Evolutionary conservation across 2,797 vertebrate genomes (phyloP).

Genomic region (Bradypus variegatus): DNA sequence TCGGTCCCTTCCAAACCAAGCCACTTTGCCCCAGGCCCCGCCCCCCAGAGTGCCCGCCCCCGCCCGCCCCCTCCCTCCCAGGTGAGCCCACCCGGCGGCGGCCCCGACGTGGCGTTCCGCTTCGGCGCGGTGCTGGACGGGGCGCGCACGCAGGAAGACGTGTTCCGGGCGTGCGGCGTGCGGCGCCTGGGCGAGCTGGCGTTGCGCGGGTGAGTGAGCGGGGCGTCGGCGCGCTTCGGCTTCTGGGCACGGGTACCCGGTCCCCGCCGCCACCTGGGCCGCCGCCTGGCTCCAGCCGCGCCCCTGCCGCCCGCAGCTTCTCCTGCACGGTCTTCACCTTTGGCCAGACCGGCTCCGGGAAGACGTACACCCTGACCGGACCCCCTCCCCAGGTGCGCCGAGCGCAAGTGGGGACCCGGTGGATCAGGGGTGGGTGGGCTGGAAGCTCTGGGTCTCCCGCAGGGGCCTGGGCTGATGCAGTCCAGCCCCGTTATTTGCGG

Average conservation of each 20-base stretch:
- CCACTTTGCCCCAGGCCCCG: neutral
- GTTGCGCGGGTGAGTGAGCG: constrained; percentile 67
- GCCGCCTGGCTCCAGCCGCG: neutral
- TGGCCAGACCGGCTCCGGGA: constrained; percentile 77
- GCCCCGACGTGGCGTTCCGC: constrained; percentile 69
- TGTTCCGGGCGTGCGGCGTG: constrained; percentile 73
- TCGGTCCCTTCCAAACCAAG: neutral
- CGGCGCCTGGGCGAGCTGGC: constrained; percentile 73
- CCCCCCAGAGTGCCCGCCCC: neutral
- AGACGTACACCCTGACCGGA: constrained; percentile 77
- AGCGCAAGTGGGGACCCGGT: fast-evolving
- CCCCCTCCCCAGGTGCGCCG: constrained; percentile 70
- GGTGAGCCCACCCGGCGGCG: constrained; percentile 65
- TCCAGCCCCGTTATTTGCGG: neutral
- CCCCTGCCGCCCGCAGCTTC: constrained; percentile 65
- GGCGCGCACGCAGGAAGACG: constrained; percentile 70
- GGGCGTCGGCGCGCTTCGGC: fast-evolving
- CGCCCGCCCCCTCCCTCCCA: neutral
- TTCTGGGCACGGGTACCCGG: fast-evolving
- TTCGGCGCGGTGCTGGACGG: constrained; percentile 72
- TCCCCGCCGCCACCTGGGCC: fast-evolving
- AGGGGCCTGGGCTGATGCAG: neutral
- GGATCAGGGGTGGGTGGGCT: neutral
- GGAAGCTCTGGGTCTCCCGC: neutral
- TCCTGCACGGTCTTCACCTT: constrained; percentile 78